Evolutionary conservation across 2,113 vertebrate species (phyloP).

Genomic region (Connochaetes taurinus): DNA sequence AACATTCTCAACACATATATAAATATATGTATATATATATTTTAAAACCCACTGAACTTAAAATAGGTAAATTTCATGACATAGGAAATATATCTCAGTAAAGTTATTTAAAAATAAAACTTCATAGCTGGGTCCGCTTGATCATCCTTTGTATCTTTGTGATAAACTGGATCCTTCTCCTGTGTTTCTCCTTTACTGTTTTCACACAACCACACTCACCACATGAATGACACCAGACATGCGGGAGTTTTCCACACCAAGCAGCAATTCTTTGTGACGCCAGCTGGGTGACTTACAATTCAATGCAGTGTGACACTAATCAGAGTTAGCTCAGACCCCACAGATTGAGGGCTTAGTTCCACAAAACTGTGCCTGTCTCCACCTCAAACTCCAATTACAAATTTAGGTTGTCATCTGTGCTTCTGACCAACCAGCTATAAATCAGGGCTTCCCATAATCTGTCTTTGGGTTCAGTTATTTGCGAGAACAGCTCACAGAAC

Average conservation of each 20-base stretch:
- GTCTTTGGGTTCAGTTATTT: background rate
- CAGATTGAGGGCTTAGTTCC: background rate
- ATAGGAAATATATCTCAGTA: background rate
- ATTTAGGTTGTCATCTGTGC: background rate
- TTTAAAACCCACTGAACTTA: background rate
- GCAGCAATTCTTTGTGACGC: background rate
- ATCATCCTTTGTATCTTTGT: background rate
- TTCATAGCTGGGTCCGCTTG: background rate
- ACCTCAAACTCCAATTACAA: background rate
- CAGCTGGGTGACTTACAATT: background rate
- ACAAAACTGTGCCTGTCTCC: background rate
- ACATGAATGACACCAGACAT: background rate
- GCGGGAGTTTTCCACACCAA: background rate
- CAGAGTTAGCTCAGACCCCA: background rate
- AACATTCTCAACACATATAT: background rate
- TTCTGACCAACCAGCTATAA: background rate
- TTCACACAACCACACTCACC: background rate
- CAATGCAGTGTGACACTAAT: background rate
- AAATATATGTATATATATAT: background rate
- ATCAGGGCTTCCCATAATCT: background rate
- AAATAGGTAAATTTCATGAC: background rate
- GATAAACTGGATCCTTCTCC: background rate
- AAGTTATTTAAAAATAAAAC: background rate
- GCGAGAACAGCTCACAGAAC: background rate
- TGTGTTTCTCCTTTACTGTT: background rate